Evolutionary conservation across 2,113 vertebrate species (phyloP), one percentile per base, ranked within the genome.

Genomic region (Poicephalus meyeri): DNA sequence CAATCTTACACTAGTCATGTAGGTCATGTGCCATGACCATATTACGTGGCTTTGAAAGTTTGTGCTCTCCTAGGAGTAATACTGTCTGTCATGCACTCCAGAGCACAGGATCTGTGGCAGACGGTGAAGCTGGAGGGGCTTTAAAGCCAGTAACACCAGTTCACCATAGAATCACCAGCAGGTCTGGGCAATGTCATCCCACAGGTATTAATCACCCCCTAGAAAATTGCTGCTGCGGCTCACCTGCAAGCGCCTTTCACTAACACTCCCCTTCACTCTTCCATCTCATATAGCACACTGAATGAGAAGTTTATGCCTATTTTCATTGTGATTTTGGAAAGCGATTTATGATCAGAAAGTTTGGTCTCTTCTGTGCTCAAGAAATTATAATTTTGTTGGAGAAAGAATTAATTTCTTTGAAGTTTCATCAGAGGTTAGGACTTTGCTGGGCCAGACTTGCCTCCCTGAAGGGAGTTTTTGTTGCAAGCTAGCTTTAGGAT

Each of bases 1-100:
- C 0, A 1, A 42, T n/a, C 37, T 3, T 12, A 16, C 9, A 8
- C 6, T 33, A 16, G 16, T 39, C 10, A 4, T 0, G 1, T 2
- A 31, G 21, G 25, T 50, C 14, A 1, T 0, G 0, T 46, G 44
- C 21, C 49, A 7, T 17, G 16, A 17, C 42, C 2, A 0, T 33
- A 19, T 13, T 47, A 2, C 2, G 13, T 19, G 21, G 7, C 9
- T 37, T 2, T 31, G 29, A 18, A 55, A 42, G 49, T 25, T 29
- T 55, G 12, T 33, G 17, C 46, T 82, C 11, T 86, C 44, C 65
- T 37, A 9, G 35, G 11, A 64, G 33, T 44, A 39, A 24, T 9
- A 2, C 21, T n/a, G 18, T 4, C 73, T 58, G 17, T 29, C 1
- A 3, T 9, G 52, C 37, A 53, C 8, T 11, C 16, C 53, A 46